These are phyloP conservation scores for Achroia grisella DNA, from an alignment of 1,140 invertebrate species.

Conservation along the genomic window DNA sequence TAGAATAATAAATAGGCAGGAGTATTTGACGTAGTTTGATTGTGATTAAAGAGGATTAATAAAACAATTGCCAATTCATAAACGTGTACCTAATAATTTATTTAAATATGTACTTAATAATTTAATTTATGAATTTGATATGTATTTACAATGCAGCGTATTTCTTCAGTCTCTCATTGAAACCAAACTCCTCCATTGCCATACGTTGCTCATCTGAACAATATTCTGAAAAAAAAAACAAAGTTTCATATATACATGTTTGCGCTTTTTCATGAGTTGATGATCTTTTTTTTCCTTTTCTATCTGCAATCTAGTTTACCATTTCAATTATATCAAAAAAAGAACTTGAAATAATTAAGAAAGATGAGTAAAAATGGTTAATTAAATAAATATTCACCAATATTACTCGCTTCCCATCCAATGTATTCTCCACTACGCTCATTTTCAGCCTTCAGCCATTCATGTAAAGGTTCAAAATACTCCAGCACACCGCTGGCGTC, in stretches of 20 bases:
- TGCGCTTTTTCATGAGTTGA: no score
- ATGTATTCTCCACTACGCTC: conserved; percentile 79
- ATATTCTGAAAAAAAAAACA: conserved; percentile 32
- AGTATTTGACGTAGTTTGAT: no score
- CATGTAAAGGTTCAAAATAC: conserved; percentile 83
- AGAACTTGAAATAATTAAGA: no score
- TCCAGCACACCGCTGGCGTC: conserved; percentile 82
- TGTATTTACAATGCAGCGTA: conserved; percentile 12
- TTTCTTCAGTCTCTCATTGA: conserved; percentile 28
- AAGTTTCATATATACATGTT: not conserved
- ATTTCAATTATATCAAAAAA: no score
- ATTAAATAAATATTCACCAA: conserved; percentile 43
- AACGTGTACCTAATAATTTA: no score
- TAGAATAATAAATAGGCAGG: no score
- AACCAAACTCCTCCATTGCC: conserved; percentile 33
- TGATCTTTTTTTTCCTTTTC: no score
- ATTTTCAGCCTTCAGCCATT: conserved; percentile 87
- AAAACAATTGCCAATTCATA: no score
- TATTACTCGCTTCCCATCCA: conserved; percentile 81
- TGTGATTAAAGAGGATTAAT: no score
- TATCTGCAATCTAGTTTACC: no score
- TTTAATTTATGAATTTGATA: not conserved
- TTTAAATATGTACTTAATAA: not conserved
- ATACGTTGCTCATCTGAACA: conserved; percentile 42
- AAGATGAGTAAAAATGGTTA: no score